Base-by-base conservation (phyloP, 35 echinoderm and acorn worm genomes). In the Eucidaris tribuloides region DNA sequence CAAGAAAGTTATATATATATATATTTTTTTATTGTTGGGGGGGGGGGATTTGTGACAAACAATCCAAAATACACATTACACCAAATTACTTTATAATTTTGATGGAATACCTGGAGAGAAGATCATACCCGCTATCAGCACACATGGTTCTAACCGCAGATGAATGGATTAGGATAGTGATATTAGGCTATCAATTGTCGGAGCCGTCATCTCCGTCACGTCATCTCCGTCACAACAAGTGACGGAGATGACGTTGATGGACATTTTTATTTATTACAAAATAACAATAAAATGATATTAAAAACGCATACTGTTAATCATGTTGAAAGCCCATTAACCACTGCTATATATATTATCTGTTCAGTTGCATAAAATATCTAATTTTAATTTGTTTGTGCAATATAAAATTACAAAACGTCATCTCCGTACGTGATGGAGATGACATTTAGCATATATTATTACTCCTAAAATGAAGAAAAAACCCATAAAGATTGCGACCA, bases 231-330 rank as follows among this genome's bases (percentile, higher is more conserved):
- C 59, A 63, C 59, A 29, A 63, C 11, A 63, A 63, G 59, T 63
- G 59, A 63, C 59, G 59, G 59, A 63, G 59, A 63, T 63, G 59
- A 63, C 23, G 48, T 63, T 63, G 59, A 63, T 29, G 59, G 59
- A 63, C 11, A 19, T 63, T 29, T 19, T 63, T 63, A 11, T 63
- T 63, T 9, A 63, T 63, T 29, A 63, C 27, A 63, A 63, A 63
- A 29, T 63, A 63, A 63, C 59, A 63, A 63, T 63, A 63, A 63
- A 63, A 24, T 63, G 59, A 63, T n/a, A n/a, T 63, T 63, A 63
- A 63, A 63, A 63, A 63, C 28, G 59, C 59, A 63, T 63, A 27
- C 11, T 63, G 11, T 63, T 63, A 63, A 63, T 63, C 59, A 63
- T 63, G 27, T 63, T 29, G 59, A 5, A 63, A 63, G 6, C 27